phyloP scores from a whole-genome alignment of 2,797 vertebrate genomes.

The Esox masquinongy region DNA sequence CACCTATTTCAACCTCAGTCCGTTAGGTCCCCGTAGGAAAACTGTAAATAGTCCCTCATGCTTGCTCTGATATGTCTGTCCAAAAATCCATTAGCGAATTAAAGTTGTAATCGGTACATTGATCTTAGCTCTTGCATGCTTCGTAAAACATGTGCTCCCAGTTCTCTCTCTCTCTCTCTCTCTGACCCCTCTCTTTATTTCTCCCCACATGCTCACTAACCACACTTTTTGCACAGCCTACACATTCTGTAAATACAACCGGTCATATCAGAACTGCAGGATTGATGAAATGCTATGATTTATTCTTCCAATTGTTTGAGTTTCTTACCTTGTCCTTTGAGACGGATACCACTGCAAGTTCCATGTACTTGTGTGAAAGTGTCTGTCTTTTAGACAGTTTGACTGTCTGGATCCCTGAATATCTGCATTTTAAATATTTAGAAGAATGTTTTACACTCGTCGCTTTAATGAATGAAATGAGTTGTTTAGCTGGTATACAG shows the following conservation, averaged over 20 bases:
- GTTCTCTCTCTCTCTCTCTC: background rate
- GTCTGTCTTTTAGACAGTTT: no score
- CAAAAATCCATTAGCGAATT: conserved; percentile 54
- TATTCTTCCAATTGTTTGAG: background rate
- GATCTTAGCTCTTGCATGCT: conserved; percentile 41
- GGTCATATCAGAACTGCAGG: background rate
- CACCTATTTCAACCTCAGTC: background rate
- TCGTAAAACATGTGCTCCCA: conserved; percentile 22
- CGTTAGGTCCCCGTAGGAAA: conserved; percentile 5
- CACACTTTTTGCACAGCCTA: background rate
- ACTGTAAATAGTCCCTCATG: conserved; percentile 30
- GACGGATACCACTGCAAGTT: background rate
- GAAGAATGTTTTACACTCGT: background rate
- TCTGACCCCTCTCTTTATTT: background rate
- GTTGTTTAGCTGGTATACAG: conserved; percentile 17
- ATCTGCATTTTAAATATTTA: background rate
- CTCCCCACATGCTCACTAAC: background rate
- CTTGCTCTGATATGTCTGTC: conserved; percentile 35
- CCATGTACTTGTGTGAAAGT: background rate
- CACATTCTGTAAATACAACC: background rate
- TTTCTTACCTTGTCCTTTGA: conserved; percentile 11
- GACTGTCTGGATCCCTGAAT: background rate
- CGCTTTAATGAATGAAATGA: conserved; percentile 2
- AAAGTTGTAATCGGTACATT: conserved; percentile 50
- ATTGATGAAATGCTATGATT: background rate